Evolutionary conservation across 2,797 vertebrate genomes (phyloP), one percentile per base, ranked within the genome.

Genomic region (Enoplosus armatus): DNA sequence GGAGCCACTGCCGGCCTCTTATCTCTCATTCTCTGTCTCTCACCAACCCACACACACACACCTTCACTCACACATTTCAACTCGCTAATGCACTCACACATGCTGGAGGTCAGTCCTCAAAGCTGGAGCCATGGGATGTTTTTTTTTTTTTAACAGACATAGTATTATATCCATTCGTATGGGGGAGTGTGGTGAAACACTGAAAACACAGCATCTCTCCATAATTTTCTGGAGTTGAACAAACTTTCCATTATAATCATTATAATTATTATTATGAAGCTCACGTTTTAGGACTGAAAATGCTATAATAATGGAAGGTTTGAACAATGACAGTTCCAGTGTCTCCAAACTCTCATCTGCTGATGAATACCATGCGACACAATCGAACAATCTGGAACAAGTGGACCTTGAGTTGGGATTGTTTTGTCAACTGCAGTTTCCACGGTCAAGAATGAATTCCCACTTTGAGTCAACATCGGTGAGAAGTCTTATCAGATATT

Each of bases 1-100:
- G 90, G 84, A 86, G 77, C 76, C 87, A 79, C 82, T 54, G 64
- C 79, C 37, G 26, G 74, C 79, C 84, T 87, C 87, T 84, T 86
- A 87, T 88, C 84, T 80, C 82, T 73, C 61, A 60, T 67, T 77
- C 64, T 59, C 48, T 5, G 33, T 82, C 76, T 60, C 71, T 53
- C 74, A 37, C 60, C n/a, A n/a, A n/a, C n/a, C n/a, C n/a, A n/a
- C n/a, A 14, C 76, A 60, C 76, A 41, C 79, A 79, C 58, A 71
- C 65, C 58, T 63, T 47, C 39, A 58, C 62, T 48, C 58, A 37
- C 75, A 59, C 72, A 41, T 79, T 75, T 84, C 69, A 71, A 45
- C 24, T 35, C 45, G 39, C 74, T 59, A 62, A 83, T 65, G 70
- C 61, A 62, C 55, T 75, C 70, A 8, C 59, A 45, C 66, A 50